These are phyloP conservation scores for Leptoteleia sp. DNA, from an alignment of 1,140 invertebrate genomes.

Conservation along the genomic window DNA sequence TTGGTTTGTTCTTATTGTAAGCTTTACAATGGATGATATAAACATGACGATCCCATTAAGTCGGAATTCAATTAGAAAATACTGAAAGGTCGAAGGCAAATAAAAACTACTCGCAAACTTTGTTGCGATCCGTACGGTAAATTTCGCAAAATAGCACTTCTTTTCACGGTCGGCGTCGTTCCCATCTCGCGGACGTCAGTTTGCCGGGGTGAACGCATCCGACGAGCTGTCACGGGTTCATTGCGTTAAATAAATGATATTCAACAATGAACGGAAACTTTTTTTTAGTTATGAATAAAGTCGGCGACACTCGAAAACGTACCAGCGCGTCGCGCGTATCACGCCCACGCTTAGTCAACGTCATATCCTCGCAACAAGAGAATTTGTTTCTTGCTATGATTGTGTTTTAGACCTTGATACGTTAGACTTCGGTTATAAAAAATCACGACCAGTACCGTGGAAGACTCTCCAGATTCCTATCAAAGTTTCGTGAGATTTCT, in stretches of 20 bases:
- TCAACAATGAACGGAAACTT: constrained; percentile 50
- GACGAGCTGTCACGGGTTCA: constrained; percentile 47
- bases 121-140: constrained; percentile 4
- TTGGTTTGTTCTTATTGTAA: too few relatives aligned
- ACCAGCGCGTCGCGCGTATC: constrained; percentile 34
- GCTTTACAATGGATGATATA: too few relatives aligned
- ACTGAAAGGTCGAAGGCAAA: constrained; percentile 2
- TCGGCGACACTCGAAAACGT: constrained; percentile 46
- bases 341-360: constrained; percentile 37
- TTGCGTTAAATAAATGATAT: constrained; percentile 56
- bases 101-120: constrained; percentile 12
- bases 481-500: constrained; percentile 44
- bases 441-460: constrained; percentile 27
- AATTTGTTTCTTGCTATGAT: constrained; percentile 52
- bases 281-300: constrained; percentile 57
- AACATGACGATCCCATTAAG: background rate
- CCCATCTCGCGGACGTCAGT: constrained; percentile 42
- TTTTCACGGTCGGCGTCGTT: constrained; percentile 11
- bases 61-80: constrained; percentile 3
- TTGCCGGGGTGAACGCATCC: constrained; percentile 35
- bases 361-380: constrained; percentile 36
- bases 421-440: constrained; percentile 41
- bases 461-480: constrained; percentile 46
- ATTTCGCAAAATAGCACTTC: constrained; percentile 29
- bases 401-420: constrained; percentile 49